Percentiles rank a stretch among this genome's conserved stretches.
phyloP scores from a whole-genome alignment of 2,113 vertebrate genomes.

The Zingel zingel region DNA sequence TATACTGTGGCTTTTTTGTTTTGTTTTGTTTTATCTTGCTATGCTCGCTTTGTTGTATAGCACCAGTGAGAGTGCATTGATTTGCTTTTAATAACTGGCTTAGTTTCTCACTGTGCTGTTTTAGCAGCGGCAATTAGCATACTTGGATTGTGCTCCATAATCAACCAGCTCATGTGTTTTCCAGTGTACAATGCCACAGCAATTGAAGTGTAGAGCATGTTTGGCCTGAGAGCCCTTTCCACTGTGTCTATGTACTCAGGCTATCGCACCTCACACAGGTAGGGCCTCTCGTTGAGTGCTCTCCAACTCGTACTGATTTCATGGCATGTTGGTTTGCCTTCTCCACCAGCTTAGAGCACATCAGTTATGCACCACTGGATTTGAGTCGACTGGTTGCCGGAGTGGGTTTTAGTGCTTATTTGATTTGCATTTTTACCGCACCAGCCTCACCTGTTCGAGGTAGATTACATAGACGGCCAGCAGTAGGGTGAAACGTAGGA shows the following conservation, averaged over 20 bases:
- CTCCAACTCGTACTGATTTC: conserved; percentile 75
- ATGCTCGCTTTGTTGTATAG: conserved; percentile 16
- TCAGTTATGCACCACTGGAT: conserved; percentile 71
- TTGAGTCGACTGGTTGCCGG: conserved; percentile 59
- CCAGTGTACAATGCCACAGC: conserved; percentile 31
- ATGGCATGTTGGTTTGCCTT: conserved; percentile 67
- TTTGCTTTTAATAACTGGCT: conserved; percentile 59
- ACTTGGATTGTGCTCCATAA: conserved; percentile 34
- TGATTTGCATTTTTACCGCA: conserved; percentile 65
- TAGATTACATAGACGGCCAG: conserved; percentile 64
- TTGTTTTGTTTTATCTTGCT: conserved; percentile 8
- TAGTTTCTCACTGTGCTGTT: conserved; percentile 48
- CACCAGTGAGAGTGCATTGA: conserved; percentile 30
- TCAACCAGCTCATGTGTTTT: conserved; percentile 49
- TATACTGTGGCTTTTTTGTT: neutral
- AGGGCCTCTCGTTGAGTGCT: conserved; percentile 60
- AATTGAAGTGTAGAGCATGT: conserved; percentile 60
- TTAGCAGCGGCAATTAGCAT: conserved; percentile 47
- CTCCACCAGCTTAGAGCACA: conserved; percentile 71
- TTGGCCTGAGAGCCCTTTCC: conserved; percentile 61
- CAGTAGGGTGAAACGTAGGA: conserved; percentile 41
- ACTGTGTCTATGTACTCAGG: conserved; percentile 57
- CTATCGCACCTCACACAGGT: conserved; percentile 73
- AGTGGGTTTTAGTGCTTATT: conserved; percentile 68
- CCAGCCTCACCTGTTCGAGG: conserved; percentile 66